Conservation (phyloP, 1,140 invertebrate genomes). For the Theocolax elegans region DNA sequence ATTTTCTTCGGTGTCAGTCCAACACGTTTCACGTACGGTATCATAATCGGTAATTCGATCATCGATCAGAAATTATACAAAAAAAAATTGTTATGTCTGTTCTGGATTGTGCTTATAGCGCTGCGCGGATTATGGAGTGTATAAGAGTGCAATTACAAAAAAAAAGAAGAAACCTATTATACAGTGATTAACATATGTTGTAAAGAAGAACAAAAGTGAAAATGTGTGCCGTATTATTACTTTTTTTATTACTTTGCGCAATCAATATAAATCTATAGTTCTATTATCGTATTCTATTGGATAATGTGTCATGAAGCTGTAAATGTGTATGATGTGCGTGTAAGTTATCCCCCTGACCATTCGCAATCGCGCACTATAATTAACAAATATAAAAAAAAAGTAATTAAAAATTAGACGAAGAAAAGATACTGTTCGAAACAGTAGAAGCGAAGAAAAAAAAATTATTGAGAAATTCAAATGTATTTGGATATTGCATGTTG, state of each 20-base stretch:
- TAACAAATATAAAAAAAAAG: slow-evolving; percentile 17
- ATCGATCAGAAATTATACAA: background rate
- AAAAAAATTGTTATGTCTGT: slow-evolving; percentile 38
- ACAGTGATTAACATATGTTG: slow-evolving; percentile 47
- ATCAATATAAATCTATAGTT: slow-evolving; percentile 61
- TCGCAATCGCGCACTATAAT: slow-evolving; percentile 43
- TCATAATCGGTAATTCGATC: slow-evolving; percentile 19
- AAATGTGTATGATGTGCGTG: slow-evolving; percentile 46
- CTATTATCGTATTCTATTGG: slow-evolving; percentile 62
- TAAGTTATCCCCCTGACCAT: slow-evolving; percentile 47
- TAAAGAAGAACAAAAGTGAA: slow-evolving; percentile 53
- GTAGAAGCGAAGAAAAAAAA: slow-evolving; percentile 32
- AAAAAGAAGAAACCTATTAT: slow-evolving; percentile 33
- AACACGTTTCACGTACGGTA: slow-evolving; percentile 17
- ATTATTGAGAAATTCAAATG: slow-evolving; percentile 27
- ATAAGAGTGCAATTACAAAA: slow-evolving; percentile 34
- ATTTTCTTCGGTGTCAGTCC: slow-evolving; percentile 40
- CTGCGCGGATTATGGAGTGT: slow-evolving; percentile 38
- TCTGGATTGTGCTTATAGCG: slow-evolving; percentile 42
- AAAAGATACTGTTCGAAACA: slow-evolving; percentile 2
- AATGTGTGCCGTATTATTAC: slow-evolving; percentile 51
- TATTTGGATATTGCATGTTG: slow-evolving; percentile 12
- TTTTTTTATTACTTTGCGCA: slow-evolving; percentile 51
- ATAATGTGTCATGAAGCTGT: slow-evolving; percentile 51
- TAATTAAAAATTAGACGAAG: background rate